Evolutionary conservation across 2,888 invertebrate species (phyloP), one percentile per base, ranked within the genome.

Genomic region (Hemistola chrysoprasaria): DNA sequence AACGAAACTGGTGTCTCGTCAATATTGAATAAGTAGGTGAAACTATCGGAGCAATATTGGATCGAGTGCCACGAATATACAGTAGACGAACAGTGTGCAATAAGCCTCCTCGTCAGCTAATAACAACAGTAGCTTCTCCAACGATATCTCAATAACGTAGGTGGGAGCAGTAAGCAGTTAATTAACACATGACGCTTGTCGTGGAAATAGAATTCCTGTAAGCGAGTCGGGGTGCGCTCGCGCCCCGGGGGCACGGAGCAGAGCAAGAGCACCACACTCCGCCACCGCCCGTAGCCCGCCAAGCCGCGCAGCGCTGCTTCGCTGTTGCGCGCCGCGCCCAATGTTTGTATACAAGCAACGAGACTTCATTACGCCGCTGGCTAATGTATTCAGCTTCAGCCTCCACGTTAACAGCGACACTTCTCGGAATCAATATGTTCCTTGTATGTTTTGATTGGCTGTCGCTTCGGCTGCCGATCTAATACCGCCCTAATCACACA

Each of bases 331-430:
- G 16, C 16, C 16, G 66, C 59, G 65, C 71, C 71, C 56, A 56
- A 66, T 85, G 84, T 88, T 88, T 88, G 87, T 88, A 87, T 88
- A 88, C 88, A 88, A 86, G 78, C 86, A 75, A 77, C 85, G 82
- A 87, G 88, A 87, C 87, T 88, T 88, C 88, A 88, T 88, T 88
- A 88, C 87, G 85, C 86, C 83, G 80, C 78, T 76, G 84, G 87
- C 87, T 88, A 88, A 88, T 88, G 88, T 88, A 88, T 88, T 88
- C 88, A 86, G 87, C 88, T 88, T 87, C 87, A 87, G 86, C 86
- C 87, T 86, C 78, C 84, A 85, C 86, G 88, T 85, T 87, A 86
- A 87, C 88, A 86, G 85, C 86, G 88, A 88, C 88, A 88, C 88
- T 88, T 88, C 88, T 87, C 85, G 82, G 88, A 88, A 88, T 88